Conservation (phyloP, 2,113 vertebrate species). For the Charadrius vociferus region DNA sequence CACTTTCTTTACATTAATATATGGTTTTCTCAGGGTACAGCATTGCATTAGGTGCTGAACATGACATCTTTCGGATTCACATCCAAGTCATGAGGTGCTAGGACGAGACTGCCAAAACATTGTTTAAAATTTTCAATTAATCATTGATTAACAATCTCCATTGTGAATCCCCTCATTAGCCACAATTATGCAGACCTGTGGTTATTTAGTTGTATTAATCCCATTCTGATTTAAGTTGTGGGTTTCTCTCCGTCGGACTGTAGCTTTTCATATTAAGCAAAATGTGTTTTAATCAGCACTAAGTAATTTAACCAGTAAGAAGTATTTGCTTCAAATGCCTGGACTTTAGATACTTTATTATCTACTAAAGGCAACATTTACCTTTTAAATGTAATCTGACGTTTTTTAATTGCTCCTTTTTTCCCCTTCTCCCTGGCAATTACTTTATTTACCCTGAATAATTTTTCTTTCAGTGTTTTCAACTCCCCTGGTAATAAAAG, state of each 20-base stretch:
- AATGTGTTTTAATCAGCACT: slow-evolving; percentile 32
- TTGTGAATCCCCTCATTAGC: slow-evolving; percentile 35
- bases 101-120: slow-evolving; percentile 65
- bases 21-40: slow-evolving; percentile 69
- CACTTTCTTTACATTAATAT: slow-evolving; percentile 18
- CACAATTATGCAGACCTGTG: slow-evolving; percentile 6
- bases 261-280: slow-evolving; percentile 21
- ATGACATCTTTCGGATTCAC: slow-evolving; percentile 42
- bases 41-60: slow-evolving; percentile 54
- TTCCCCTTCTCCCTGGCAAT: not conserved
- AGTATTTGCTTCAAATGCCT: slow-evolving; percentile 51
- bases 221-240: slow-evolving; percentile 3
- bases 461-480: not conserved
- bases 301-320: not conserved
- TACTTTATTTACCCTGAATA: slow-evolving; percentile 4
- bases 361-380: slow-evolving; percentile 5
- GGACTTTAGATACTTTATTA: slow-evolving; percentile 53
- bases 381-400: slow-evolving; percentile 37
- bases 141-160: not conserved
- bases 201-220: not conserved
- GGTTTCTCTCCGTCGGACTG: not conserved
- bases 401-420: not conserved
- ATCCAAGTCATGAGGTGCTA: slow-evolving; percentile 69
- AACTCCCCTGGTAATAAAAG: not conserved
- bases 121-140: slow-evolving; percentile 21